A percentile compares a stretch with the other conserved stretches of the same genome.
Conservation (phyloP, 2,797 vertebrate genomes). For the Lithobates sylvaticus region DNA sequence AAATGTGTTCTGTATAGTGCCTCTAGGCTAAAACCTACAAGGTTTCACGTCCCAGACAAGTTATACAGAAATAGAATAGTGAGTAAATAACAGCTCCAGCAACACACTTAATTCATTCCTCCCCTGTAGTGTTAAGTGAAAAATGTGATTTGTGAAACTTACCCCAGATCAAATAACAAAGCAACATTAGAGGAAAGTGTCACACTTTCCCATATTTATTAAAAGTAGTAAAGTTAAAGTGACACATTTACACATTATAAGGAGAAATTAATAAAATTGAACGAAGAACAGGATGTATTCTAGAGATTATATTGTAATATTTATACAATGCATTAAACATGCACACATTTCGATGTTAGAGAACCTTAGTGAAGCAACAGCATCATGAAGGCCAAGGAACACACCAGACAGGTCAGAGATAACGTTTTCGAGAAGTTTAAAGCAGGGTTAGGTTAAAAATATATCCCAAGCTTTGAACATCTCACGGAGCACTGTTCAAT, state of each 20-base stretch:
- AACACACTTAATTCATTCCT: background rate
- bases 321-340: too few relatives aligned
- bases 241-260: background rate
- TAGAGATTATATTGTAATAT: too few relatives aligned
- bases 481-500: too few relatives aligned
- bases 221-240: background rate
- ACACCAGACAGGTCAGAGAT: too few relatives aligned
- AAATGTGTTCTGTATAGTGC: background rate
- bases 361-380: too few relatives aligned
- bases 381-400: too few relatives aligned
- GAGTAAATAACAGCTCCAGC: background rate
- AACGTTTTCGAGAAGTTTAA: too few relatives aligned
- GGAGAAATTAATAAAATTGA: background rate
- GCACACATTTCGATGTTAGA: too few relatives aligned
- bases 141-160: conserved; percentile 4
- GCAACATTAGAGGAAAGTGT: background rate
- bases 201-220: background rate
- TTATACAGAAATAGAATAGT: background rate
- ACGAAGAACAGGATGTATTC: background rate
- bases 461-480: too few relatives aligned
- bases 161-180: background rate
- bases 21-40: background rate
- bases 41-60: background rate
- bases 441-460: too few relatives aligned
- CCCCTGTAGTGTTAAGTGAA: background rate